Base-by-base conservation (phyloP, 2,797 vertebrate genomes). In the Enteromius mattozi region DNA sequence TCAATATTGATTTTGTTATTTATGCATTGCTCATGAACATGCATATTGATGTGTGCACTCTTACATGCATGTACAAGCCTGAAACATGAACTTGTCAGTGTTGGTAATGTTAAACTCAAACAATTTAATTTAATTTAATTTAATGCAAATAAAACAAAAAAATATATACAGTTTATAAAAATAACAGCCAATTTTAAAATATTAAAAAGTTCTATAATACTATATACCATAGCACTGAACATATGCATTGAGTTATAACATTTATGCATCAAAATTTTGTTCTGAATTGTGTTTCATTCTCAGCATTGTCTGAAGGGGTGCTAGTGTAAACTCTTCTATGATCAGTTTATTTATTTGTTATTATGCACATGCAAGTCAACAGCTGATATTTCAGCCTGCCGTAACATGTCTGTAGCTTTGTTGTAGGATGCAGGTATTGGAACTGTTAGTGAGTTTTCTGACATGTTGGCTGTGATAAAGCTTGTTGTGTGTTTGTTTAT, bases 401-500 rank as follows among this genome's bases (percentile, higher is more conserved):
- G 13, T 24, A 59, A 24, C 54, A 10, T 24, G 19, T n/a, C 49
- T 12, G 54, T 45, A 4, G 69, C 47, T 71, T 27, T 61, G 24
- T 80, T 69, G 49, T 45, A 33, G 16, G 14, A n/a, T 33, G 16
- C 66, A 45, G 49, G 1, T 54, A 74, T 19, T 19, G 16, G 9
- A 74, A 33, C 4, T 65, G 24, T 49, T 63, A 63, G 24, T 63
- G 2, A 14, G 24, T 63, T 63, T 16, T 61, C 59, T 13, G 13
- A 7, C 13, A 63, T 30, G 27, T 63, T 30, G 27, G 27, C 13
- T 24, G 2, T 14, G 24, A 27, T 13, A 27, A 51, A 51, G 40
- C 80, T 37, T 71, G 75, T 19, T 82, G 49, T 72, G 65, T 80
- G 80, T 85, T 85, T 84, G 63, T 78, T 56, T 85, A 30, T 49